A percentile compares a stretch with the other conserved stretches of the same genome.
Evolutionary conservation across 2,113 vertebrate species (phyloP).

Genomic region (Salminus brasiliensis): DNA sequence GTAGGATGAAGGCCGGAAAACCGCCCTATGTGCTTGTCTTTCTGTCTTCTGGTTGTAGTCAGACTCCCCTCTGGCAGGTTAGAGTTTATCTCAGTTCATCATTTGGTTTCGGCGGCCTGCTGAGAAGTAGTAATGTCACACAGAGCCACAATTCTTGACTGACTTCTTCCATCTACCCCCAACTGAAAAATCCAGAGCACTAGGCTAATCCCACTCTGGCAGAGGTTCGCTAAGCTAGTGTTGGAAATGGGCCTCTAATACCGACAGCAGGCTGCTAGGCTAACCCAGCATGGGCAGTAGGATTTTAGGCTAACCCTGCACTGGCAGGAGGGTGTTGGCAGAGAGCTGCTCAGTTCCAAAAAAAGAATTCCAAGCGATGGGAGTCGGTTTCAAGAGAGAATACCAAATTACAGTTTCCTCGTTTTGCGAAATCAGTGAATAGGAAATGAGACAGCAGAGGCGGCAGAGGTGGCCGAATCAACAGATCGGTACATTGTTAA

Average conservation of each 20-base stretch:
- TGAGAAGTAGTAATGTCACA: conserved; percentile 7
- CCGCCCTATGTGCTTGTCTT: background rate
- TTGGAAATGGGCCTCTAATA: background rate
- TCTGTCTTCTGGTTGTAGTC: too few species aligned
- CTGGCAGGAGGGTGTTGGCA: background rate
- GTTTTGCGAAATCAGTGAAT: too few species aligned
- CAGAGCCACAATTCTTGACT: background rate
- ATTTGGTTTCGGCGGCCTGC: background rate
- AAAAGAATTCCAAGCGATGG: too few species aligned
- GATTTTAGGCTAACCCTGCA: background rate
- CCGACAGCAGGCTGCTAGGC: background rate
- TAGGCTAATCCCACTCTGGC: background rate
- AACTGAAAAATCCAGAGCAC: background rate
- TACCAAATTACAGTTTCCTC: too few species aligned
- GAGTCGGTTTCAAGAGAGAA: too few species aligned
- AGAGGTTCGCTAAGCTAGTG: background rate
- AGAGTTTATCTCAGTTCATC: conserved; percentile 14
- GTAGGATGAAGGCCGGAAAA: background rate
- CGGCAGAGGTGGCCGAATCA: too few species aligned
- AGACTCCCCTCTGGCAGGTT: background rate
- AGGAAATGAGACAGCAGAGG: too few species aligned
- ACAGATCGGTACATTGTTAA: too few species aligned
- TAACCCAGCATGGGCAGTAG: background rate
- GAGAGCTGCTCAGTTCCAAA: too few species aligned
- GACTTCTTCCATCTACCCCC: background rate